phyloP scores from a whole-genome alignment of 2,888 invertebrate species.

The Operophtera brumata region DNA sequence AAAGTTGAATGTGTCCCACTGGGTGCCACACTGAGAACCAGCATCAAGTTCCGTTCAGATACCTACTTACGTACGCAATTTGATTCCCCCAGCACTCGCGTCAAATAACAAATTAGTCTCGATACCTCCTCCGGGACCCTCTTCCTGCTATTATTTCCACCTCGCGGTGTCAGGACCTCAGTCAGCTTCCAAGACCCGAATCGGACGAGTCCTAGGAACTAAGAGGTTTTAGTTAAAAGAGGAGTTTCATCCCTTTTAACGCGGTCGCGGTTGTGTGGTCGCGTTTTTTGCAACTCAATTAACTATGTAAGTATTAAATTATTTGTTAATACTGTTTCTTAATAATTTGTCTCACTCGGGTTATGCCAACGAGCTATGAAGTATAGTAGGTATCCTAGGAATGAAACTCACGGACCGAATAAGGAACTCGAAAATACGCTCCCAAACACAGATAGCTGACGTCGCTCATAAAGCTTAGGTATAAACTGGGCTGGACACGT shows the following conservation, averaged over 20 bases:
- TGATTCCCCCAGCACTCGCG: slow-evolving; percentile 24
- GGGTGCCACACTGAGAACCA: slow-evolving; percentile 13
- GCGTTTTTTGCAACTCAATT: neutral
- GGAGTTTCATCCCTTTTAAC: neutral
- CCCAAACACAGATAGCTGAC: too few species aligned
- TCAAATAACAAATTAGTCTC: slow-evolving; percentile 42
- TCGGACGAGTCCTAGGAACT: slow-evolving; percentile 2
- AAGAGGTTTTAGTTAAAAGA: neutral
- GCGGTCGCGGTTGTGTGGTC: neutral
- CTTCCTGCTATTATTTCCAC: slow-evolving; percentile 42
- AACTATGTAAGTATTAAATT: neutral
- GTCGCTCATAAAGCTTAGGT: too few species aligned
- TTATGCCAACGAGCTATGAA: too few species aligned
- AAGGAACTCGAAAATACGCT: too few species aligned
- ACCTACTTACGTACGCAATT: too few species aligned
- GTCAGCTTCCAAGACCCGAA: slow-evolving; percentile 9
- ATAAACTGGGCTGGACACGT: too few species aligned
- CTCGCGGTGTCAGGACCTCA: slow-evolving; percentile 1
- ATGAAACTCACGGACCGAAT: too few species aligned
- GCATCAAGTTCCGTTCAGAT: slow-evolving; percentile 12
- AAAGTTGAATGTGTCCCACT: too few species aligned
- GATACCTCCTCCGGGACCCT: slow-evolving; percentile 39
- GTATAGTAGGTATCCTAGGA: too few species aligned
- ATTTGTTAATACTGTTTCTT: too few species aligned
- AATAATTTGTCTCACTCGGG: neutral